Base-by-base conservation (phyloP, 2,888 invertebrate genomes). In the Cephus sareptanus region DNA sequence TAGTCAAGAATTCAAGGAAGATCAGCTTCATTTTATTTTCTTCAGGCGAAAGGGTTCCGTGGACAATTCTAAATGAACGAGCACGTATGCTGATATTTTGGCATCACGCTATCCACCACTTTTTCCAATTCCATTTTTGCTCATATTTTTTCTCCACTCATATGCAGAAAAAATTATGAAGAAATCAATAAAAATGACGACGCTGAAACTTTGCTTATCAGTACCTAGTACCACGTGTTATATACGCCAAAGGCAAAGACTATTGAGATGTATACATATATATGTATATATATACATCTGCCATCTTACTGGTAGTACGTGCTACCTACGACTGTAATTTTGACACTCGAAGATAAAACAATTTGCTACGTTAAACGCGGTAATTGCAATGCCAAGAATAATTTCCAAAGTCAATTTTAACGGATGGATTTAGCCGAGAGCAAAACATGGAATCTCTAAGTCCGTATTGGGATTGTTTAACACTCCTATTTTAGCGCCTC, bases 321-420 rank as follows among this genome's bases (percentile, higher is more conserved):
- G 56, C 23, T 56, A 56, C 56, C 56, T 56, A 56, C 34, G 77
- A 74, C 74, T 68, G 82, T 81, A 84, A 85, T 87, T 85, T 84
- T 85, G 83, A 84, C 86, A 86, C 82, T 81, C 34, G 78, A 40
- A 33, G 70, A 73, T 80, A 75, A 78, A 78, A 84, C 81, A 84
- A 87, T 86, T 85, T 83, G 78, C 83, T 80, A 80, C 82, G 86
- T 85, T 86, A 84, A 88, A 86, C 79, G 85, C 79, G 76, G 79
- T 79, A 80, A 79, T 82, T 85, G 82, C 80, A 71, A 83, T 83
- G 75, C 77, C 77, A 77, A 78, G 79, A 77, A 80, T 83, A 82
- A 86, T 86, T 85, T 82, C 81, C 80, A 79, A 70, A 71, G 71
- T 31, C 33, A 71, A 71, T 71, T 71, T 33, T 34, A 71, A 35